These are phyloP conservation scores for Hylaeus volcanicus DNA, from an alignment of 1,140 invertebrate species.

Conservation along the genomic window DNA sequence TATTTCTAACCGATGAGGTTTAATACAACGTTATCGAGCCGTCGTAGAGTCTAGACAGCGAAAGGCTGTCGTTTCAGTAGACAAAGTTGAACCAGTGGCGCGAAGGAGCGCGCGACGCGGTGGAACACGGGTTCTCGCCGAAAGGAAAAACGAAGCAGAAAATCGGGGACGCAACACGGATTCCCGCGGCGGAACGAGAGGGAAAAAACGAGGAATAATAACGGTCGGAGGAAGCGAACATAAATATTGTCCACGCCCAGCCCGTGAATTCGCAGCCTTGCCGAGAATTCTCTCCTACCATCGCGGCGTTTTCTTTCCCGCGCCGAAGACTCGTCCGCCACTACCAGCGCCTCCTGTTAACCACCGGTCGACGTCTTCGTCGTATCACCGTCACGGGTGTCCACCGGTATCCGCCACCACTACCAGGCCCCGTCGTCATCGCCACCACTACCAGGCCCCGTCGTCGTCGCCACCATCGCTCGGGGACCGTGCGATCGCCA, in stretches of 20 bases:
- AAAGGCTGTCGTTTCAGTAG: not conserved
- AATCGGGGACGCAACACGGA: not conserved
- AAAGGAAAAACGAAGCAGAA: constrained; percentile 28
- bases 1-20: too few relatives aligned
- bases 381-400: constrained; percentile 55
- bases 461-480: constrained; percentile 59
- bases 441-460: constrained; percentile 41
- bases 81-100: not conserved
- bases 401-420: constrained; percentile 33
- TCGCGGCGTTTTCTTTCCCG: constrained; percentile 42
- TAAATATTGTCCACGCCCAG: constrained; percentile 68
- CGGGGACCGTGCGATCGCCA: constrained; percentile 45
- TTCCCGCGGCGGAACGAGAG: not conserved
- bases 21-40: too few relatives aligned
- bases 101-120: not conserved
- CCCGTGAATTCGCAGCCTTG: constrained; percentile 49
- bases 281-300: constrained; percentile 54
- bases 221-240: constrained; percentile 52
- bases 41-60: too few relatives aligned
- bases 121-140: not conserved
- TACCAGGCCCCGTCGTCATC: constrained; percentile 44
- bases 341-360: constrained; percentile 1
- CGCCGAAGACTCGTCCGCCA: constrained; percentile 34
- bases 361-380: constrained; percentile 42
- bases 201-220: not conserved